Evolutionary conservation across 2,797 vertebrate species (phyloP).

Genomic region (Cryptoprocta ferox): DNA sequence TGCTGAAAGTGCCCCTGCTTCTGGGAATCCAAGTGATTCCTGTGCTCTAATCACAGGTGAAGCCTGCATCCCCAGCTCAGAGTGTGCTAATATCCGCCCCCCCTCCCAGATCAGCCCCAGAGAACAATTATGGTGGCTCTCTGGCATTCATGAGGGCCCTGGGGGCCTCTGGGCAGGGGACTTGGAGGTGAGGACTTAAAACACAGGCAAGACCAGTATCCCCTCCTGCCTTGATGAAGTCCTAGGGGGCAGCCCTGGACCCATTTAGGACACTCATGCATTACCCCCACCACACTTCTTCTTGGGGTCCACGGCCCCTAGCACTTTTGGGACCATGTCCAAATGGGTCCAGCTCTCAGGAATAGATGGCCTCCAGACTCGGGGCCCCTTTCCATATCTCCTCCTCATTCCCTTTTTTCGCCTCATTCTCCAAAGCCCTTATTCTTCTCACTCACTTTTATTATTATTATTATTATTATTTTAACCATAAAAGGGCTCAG

Average conservation of each 20-base stretch:
- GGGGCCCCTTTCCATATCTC: not conserved
- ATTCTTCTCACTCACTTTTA: not conserved
- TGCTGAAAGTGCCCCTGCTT: not conserved
- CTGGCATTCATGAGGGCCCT: not conserved
- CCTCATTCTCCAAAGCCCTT: not conserved
- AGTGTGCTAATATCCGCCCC: fast-evolving
- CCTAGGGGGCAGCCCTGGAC: no score
- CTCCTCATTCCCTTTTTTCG: not conserved
- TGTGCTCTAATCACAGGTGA: not conserved
- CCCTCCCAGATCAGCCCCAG: no score
- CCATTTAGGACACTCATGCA: not conserved
- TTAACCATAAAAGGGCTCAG: not conserved
- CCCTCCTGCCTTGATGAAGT: not conserved
- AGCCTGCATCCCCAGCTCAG: not conserved
- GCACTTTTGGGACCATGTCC: not conserved
- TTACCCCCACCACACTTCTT: not conserved
- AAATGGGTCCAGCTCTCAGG: not conserved
- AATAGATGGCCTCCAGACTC: not conserved
- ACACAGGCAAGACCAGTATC: not conserved
- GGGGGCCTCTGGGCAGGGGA: no score
- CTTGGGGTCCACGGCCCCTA: not conserved
- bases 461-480: not conserved
- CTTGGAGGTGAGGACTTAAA: not conserved
- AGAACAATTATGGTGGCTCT: not conserved
- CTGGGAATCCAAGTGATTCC: not conserved